Conservation (phyloP, 1,140 invertebrate species). For the Eurosta solidaginis region DNA sequence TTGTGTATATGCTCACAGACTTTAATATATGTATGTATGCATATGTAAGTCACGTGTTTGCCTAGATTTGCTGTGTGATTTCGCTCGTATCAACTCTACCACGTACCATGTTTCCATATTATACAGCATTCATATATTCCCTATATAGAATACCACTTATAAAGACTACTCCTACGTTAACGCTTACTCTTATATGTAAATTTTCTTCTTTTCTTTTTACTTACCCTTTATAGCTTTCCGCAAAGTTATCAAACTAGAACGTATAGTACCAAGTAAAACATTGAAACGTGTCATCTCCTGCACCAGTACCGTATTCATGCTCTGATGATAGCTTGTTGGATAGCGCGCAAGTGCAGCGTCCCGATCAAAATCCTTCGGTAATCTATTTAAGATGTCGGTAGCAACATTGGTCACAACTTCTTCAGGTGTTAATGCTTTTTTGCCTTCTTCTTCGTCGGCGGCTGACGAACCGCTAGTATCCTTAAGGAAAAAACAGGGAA, state of each 20-base stretch:
- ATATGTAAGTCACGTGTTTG: too few relatives aligned
- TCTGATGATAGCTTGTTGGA: constrained; percentile 81
- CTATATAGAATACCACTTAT: too few relatives aligned
- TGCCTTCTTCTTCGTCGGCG: constrained; percentile 54
- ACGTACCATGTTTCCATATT: too few relatives aligned
- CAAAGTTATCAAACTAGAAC: constrained; percentile 78
- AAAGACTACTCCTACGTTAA: too few relatives aligned
- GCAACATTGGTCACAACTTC: constrained; percentile 73
- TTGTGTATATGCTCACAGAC: too few relatives aligned
- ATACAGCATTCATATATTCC: too few relatives aligned
- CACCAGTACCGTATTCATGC: constrained; percentile 75
- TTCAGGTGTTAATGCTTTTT: constrained; percentile 63
- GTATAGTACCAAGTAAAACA: constrained; percentile 74
- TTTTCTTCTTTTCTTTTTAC: constrained; percentile 27
- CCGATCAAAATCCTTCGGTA: constrained; percentile 77
- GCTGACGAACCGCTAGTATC: constrained; percentile 59
- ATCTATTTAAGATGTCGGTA: constrained; percentile 70
- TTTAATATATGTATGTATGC: too few relatives aligned
- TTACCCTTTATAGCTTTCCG: constrained; percentile 87
- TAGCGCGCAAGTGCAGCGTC: constrained; percentile 72
- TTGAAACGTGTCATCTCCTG: constrained; percentile 94
- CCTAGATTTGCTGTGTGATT: too few relatives aligned
- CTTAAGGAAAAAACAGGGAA: constrained; percentile 49
- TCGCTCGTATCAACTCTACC: too few relatives aligned
- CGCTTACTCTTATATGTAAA: neutral